phyloP scores from a whole-genome alignment of 2,113 vertebrate species.

The Phodopus roborovskii region DNA sequence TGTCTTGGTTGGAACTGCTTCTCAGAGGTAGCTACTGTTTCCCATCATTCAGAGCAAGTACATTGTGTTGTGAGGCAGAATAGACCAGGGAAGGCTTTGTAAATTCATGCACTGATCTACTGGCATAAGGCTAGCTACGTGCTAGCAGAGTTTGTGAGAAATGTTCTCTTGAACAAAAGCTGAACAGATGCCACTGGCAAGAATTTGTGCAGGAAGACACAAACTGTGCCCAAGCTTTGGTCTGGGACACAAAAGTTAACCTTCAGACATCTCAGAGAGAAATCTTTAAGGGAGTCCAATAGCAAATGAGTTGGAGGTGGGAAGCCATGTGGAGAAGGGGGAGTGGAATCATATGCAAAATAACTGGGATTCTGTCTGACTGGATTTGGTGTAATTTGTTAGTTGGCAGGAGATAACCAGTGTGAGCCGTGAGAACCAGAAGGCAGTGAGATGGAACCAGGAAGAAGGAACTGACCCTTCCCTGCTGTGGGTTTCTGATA shows the following conservation, averaged over 20 bases:
- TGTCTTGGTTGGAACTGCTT: neutral
- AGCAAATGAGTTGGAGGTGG: neutral
- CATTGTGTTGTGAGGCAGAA: neutral
- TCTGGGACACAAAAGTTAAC: neutral
- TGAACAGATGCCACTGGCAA: neutral
- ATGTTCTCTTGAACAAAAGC: accelerated
- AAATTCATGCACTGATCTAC: neutral
- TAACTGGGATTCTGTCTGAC: neutral
- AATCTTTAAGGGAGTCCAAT: neutral
- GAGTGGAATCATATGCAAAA: neutral
- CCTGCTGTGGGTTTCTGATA: neutral
- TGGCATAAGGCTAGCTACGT: neutral
- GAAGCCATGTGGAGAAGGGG: neutral
- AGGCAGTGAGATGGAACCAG: neutral
- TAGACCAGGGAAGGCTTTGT: neutral
- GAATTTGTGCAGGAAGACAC: neutral
- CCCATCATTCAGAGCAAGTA: neutral
- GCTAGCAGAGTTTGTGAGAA: neutral
- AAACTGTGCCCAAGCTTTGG: neutral
- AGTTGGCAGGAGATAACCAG: neutral
- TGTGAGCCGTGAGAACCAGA: neutral
- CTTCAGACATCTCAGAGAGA: neutral
- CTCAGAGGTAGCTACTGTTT: neutral
- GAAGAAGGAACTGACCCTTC: neutral
- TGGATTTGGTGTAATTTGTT: neutral